Evolutionary conservation across 1,140 invertebrate species (phyloP).

Genomic region (Kradibia gibbosae): DNA sequence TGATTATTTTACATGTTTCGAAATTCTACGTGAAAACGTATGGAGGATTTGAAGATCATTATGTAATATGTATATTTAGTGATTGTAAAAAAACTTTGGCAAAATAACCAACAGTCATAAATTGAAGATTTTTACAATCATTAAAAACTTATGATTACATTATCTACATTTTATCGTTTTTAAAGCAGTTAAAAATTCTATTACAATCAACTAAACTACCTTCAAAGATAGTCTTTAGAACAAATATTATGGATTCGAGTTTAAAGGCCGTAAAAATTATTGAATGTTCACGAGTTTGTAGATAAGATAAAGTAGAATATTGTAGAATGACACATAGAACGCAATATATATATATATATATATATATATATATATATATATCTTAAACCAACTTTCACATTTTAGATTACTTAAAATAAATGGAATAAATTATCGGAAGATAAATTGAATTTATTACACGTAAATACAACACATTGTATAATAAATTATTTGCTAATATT

Average conservation of each 20-base stretch:
- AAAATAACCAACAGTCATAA: background rate
- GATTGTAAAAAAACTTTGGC: background rate
- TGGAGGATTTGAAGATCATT: conserved; percentile 8
- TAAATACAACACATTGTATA: too few species aligned
- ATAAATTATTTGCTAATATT: too few species aligned
- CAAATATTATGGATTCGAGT: background rate
- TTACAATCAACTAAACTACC: conserved; percentile 3
- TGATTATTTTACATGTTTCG: conserved; percentile 28
- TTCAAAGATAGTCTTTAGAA: background rate
- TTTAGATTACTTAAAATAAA: background rate
- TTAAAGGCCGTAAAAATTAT: conserved; percentile 3
- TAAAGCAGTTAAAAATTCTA: conserved; percentile 10
- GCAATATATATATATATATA: background rate
- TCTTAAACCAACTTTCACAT: background rate
- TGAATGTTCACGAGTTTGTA: background rate
- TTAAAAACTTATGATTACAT: background rate
- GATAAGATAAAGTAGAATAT: background rate
- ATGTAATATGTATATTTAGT: conserved; percentile 10
- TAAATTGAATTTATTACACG: too few species aligned
- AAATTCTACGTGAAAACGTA: conserved; percentile 17
- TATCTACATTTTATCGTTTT: background rate
- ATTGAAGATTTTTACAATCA: conserved; percentile 3
- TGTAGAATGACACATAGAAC: background rate
- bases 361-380: too few species aligned
- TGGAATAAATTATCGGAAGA: background rate